Base-by-base conservation (phyloP, 2,888 invertebrate genomes). In the Nymphalis c-album region DNA sequence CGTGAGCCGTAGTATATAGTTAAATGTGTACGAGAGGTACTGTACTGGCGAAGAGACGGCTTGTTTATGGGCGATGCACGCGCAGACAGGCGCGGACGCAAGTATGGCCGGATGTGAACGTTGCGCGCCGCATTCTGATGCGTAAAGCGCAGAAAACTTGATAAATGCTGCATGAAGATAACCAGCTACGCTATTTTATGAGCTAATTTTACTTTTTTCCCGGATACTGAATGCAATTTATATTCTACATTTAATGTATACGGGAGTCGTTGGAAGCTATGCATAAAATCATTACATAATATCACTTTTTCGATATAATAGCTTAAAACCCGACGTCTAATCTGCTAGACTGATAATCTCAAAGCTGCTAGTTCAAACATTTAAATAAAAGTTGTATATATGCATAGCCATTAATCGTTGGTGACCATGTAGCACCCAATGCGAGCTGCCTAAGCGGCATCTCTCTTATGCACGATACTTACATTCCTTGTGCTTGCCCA, bases 401-500 rank as follows among this genome's bases (percentile, higher is more conserved):
- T 40, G 35, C 10, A 40, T 40, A 40, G 2, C 10, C 8, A 40
- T 40, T 1, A n/a, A 35, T 57, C 18, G 7, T 16, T 18, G 10
- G 35, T 18, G n/a, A 31, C 10, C 22, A 4, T 8, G 22, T 26
- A 26, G 7, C 16, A 60, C 7, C 8, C 46, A 18, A 16, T 17
- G n/a, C 60, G 66, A 46, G 45, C 47, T 45, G 48, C 59, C 59
- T 63, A 69, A 70, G 68, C 73, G 63, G 46, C 63, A 57, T 48
- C 66, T 58, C 63, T 59, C 10, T 31, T 48, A 51, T 53, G 57
- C 35, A 10, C 17, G 7, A 61, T 82, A 95, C 98, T 97, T 90
- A 98, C 98, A 98, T 95, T 98, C 98, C 94, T 98, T 98, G 91
- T 98, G 98, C 90, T 97, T 97, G 89, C 98, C 98, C 95, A 98